Percentiles rank a stretch among this genome's conserved stretches.
These are phyloP conservation scores for Amphilophus citrinellus DNA, from an alignment of 2,113 vertebrate genomes.

Conservation along the genomic window DNA sequence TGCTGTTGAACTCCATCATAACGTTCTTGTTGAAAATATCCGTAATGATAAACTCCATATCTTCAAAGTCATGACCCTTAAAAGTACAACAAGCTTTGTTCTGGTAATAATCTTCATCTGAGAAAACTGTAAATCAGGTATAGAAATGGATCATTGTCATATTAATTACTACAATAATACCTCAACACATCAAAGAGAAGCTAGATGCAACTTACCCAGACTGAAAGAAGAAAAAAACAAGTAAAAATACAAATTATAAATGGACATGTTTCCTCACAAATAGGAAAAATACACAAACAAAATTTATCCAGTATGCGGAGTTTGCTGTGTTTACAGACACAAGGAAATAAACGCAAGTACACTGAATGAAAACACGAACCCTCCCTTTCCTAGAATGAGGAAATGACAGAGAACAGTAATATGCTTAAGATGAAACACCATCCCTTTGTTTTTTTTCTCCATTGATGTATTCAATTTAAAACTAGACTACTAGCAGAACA, in stretches of 20 bases:
- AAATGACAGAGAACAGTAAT: too few relatives aligned
- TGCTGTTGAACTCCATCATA: conserved; percentile 38
- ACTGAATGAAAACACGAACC: neutral
- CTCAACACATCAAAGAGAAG: neutral
- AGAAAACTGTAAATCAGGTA: conserved; percentile 3
- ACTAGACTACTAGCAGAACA: too few relatives aligned
- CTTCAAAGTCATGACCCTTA: neutral
- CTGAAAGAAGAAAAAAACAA: neutral
- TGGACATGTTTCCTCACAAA: neutral
- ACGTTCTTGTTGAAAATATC: neutral
- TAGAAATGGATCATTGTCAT: neutral
- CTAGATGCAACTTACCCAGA: neutral
- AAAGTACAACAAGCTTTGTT: conserved; percentile 7
- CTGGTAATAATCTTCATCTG: conserved; percentile 1
- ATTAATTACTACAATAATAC: neutral
- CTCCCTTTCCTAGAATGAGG: neutral
- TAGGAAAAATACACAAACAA: too few relatives aligned
- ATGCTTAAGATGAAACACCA: too few relatives aligned
- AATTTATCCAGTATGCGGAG: neutral
- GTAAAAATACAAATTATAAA: neutral
- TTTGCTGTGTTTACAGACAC: neutral
- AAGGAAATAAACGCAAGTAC: neutral
- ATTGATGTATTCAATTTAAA: too few relatives aligned
- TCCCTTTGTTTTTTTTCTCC: too few relatives aligned
- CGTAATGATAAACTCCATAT: neutral